These are phyloP conservation scores for Brachymystax lenok DNA, from an alignment of 2,797 vertebrate genomes.

Conservation along the genomic window DNA sequence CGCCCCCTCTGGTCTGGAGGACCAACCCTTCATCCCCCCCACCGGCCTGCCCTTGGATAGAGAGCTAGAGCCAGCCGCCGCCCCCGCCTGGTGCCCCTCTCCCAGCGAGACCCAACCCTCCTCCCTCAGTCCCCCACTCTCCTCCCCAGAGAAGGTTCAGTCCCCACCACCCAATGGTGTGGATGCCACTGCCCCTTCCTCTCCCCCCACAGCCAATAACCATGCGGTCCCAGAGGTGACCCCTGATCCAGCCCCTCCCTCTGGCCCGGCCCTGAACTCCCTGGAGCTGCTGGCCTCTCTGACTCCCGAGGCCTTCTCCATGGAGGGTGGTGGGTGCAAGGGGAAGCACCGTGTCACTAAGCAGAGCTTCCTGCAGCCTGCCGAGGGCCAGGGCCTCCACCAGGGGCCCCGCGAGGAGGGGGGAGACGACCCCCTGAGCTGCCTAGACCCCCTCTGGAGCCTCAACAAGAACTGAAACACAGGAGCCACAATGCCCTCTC, in stretches of 20 bases:
- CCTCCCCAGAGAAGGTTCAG: slow-evolving; percentile 58
- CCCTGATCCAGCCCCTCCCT: slow-evolving; percentile 40
- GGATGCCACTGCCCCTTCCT: slow-evolving; percentile 40
- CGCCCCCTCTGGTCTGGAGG: slow-evolving; percentile 29
- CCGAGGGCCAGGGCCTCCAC: slow-evolving; percentile 87
- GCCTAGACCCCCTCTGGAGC: slow-evolving; percentile 93
- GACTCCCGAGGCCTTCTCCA: slow-evolving; percentile 89
- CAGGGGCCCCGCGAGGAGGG: slow-evolving; percentile 68
- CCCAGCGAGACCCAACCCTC: slow-evolving; percentile 43
- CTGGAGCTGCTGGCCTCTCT: slow-evolving; percentile 91
- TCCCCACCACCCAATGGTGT: slow-evolving; percentile 65
- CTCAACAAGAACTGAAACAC: slow-evolving; percentile 85
- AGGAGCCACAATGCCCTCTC: slow-evolving; percentile 30
- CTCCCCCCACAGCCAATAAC: slow-evolving; percentile 46
- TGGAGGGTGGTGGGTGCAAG: slow-evolving; percentile 81
- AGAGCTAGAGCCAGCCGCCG: slow-evolving; percentile 35
- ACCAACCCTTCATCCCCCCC: slow-evolving; percentile 17
- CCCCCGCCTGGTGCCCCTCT: slow-evolving; percentile 30
- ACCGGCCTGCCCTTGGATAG: slow-evolving; percentile 25
- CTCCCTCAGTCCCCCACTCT: slow-evolving; percentile 64
- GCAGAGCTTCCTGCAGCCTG: slow-evolving; percentile 90
- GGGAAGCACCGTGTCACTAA: slow-evolving; percentile 91
- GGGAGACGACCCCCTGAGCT: slow-evolving; percentile 87
- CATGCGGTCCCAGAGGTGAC: slow-evolving; percentile 33
- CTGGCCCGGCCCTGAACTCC: slow-evolving; percentile 70